Conservation (phyloP, 2,113 vertebrate species). For the Oryzias melastigma region DNA sequence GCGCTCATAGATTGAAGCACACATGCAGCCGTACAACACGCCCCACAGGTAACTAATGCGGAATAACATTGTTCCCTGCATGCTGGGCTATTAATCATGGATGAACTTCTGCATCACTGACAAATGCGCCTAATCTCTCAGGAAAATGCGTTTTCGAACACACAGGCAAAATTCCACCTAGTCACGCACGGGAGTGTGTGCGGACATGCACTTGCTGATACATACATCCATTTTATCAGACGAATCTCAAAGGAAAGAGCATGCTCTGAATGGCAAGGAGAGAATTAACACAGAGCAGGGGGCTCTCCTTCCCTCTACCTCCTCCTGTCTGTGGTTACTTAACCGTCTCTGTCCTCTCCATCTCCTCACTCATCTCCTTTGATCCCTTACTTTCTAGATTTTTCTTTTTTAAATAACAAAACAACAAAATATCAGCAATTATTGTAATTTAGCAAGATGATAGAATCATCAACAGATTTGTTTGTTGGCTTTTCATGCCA, state of each 20-base stretch:
- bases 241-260: slow-evolving; percentile 74
- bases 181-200: slow-evolving; percentile 17
- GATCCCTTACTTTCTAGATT: slow-evolving; percentile 25
- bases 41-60: slow-evolving; percentile 76
- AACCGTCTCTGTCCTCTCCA: slow-evolving; percentile 59
- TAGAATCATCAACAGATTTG: slow-evolving; percentile 19
- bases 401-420: slow-evolving; percentile 32
- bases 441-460: slow-evolving; percentile 31
- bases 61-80: slow-evolving; percentile 77
- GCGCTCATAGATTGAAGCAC: slow-evolving; percentile 37
- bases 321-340: slow-evolving; percentile 54
- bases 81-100: slow-evolving; percentile 78
- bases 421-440: slow-evolving; percentile 53
- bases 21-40: slow-evolving; percentile 33
- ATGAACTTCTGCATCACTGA: slow-evolving; percentile 80
- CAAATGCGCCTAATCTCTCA: slow-evolving; percentile 78
- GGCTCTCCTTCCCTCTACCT: slow-evolving; percentile 42
- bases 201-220: slow-evolving; percentile 12
- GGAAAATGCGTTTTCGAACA: slow-evolving; percentile 45
- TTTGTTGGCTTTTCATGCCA: slow-evolving; percentile 7
- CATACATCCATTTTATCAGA: slow-evolving; percentile 63
- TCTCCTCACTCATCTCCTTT: slow-evolving; percentile 33
- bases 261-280: slow-evolving; percentile 78
- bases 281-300: slow-evolving; percentile 73
- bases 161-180: slow-evolving; percentile 5